Percentiles rank a stretch among this genome's conserved stretches.
phyloP scores from a whole-genome alignment of 2,797 vertebrate genomes.

The Benthosema pterotum region DNA sequence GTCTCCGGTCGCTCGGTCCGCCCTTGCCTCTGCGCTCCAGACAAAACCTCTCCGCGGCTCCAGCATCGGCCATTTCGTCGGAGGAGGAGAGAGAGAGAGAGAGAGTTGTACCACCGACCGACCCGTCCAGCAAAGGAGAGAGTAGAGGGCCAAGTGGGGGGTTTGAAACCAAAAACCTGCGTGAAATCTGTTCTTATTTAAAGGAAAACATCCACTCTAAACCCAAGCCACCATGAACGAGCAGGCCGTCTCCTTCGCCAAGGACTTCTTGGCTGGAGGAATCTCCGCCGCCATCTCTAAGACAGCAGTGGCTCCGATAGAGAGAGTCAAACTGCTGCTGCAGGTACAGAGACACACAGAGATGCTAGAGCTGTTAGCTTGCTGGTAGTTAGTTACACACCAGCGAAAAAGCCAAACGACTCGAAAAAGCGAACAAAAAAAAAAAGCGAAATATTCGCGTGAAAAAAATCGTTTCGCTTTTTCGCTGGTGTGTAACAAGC shows the following conservation, averaged over 20 bases:
- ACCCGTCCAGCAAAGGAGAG: too few relatives aligned
- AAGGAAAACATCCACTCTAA: conserved; percentile 38
- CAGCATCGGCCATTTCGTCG: conserved; percentile 78
- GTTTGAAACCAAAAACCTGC: too few relatives aligned
- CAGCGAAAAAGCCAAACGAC: too few relatives aligned
- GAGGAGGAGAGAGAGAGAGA: conserved; percentile 45
- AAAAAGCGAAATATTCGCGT: too few relatives aligned
- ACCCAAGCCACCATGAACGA: conserved; percentile 65
- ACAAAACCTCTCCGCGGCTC: conserved; percentile 62
- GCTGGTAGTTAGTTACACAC: too few relatives aligned
- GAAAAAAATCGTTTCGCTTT: too few relatives aligned
- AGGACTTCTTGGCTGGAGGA: conserved; percentile 80
- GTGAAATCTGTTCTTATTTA: conserved; percentile 36
- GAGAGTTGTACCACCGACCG: too few relatives aligned
- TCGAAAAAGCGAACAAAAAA: too few relatives aligned
- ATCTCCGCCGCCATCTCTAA: conserved; percentile 81
- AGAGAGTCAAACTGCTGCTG: too few relatives aligned
- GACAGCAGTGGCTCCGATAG: conserved; percentile 78
- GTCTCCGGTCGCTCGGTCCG: too few relatives aligned
- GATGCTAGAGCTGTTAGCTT: conserved; percentile 34
- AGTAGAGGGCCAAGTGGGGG: conserved; percentile 36
- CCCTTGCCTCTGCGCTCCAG: accelerated
- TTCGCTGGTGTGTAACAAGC: too few relatives aligned
- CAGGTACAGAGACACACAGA: too few relatives aligned
- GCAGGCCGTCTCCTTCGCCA: conserved; percentile 69